Conservation (phyloP, 2,113 vertebrate genomes). For the Sinocyclocheilus maitianheensis region DNA sequence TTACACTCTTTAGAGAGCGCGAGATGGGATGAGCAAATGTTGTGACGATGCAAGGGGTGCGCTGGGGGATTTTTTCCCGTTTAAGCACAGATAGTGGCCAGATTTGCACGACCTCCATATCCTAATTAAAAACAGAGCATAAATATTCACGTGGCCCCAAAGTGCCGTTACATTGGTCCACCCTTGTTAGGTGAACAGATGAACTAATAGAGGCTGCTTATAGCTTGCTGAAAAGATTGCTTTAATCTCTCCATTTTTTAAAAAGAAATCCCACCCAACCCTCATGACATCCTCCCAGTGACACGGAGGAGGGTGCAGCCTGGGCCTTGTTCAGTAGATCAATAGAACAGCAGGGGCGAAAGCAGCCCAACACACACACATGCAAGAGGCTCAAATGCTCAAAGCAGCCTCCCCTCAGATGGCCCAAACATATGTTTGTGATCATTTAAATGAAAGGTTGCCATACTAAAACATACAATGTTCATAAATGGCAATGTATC, state of each 20-base stretch:
- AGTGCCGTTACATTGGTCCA: constrained; percentile 35
- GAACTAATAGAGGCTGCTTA: no score
- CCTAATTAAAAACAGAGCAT: no score
- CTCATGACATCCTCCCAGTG: background rate
- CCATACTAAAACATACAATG: constrained; percentile 10
- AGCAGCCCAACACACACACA: background rate
- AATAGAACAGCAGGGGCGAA: constrained; percentile 56
- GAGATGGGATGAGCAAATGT: background rate
- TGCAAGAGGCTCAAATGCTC: constrained; percentile 2
- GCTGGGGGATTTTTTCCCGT: background rate
- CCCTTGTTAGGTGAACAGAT: no score
- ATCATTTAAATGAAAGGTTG: constrained; percentile 45
- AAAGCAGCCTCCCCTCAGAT: constrained; percentile 53
- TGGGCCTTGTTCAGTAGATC: constrained; percentile 40
- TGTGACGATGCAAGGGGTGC: background rate
- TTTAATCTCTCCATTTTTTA: constrained; percentile 46
- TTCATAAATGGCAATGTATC: constrained; percentile 51
- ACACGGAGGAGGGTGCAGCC: constrained; percentile 31
- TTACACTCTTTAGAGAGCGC: background rate
- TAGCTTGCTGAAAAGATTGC: constrained; percentile 55
- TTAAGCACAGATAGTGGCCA: constrained; percentile 11
- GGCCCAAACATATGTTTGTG: constrained; percentile 52
- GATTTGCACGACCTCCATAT: background rate
- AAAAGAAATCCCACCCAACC: constrained; percentile 32
- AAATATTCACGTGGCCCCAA: background rate